These are phyloP conservation scores for Sesamia inferens DNA, from an alignment of 2,888 invertebrate species.

Conservation along the genomic window DNA sequence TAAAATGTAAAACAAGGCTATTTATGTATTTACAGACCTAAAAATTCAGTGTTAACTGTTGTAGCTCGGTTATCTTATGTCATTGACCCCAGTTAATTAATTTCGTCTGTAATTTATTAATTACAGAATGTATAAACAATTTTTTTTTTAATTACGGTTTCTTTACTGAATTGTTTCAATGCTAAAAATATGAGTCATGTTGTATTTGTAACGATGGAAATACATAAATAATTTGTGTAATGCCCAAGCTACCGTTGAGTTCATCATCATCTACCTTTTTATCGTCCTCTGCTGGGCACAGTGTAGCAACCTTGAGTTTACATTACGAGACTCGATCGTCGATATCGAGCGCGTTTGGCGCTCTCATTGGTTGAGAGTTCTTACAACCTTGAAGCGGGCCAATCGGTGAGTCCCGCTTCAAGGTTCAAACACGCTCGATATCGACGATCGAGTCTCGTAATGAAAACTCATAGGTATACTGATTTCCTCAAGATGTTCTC, in stretches of 20 bases:
- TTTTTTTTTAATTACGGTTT: neutral
- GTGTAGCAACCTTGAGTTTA: no score
- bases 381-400: no score
- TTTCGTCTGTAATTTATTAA: conserved; percentile 23
- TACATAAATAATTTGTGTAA: neutral
- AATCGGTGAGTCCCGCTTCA: no score
- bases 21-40: neutral
- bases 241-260: neutral
- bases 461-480: no score
- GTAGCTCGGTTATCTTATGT: conserved; percentile 27
- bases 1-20: conserved; percentile 14
- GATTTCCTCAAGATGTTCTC: no score
- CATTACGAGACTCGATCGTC: no score
- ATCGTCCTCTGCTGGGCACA: no score
- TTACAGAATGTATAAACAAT: conserved; percentile 12
- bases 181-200: neutral
- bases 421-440: no score
- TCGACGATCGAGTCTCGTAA: no score
- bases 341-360: no score
- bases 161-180: neutral
- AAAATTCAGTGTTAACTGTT: conserved; percentile 32
- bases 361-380: no score
- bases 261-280: no score
- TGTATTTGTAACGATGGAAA: conserved; percentile 6
- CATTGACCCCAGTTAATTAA: conserved; percentile 38